phyloP scores from a whole-genome alignment of 2,888 invertebrate genomes.

The Drosophila putrida region DNA sequence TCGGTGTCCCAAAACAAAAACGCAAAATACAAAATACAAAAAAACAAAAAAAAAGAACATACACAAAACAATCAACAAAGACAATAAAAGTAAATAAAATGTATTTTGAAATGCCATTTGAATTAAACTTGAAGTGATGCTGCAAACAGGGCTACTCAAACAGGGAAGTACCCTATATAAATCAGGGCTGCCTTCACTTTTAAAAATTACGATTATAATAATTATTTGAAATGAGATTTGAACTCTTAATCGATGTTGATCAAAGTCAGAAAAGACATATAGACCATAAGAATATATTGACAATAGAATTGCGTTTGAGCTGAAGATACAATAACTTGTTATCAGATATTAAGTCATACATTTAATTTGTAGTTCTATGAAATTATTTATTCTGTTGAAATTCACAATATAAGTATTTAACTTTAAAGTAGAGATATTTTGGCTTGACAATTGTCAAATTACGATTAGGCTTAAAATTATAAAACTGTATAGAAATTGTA shows the following conservation, averaged over 20 bases:
- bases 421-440: no score
- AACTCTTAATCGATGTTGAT: background rate
- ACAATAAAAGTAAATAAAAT: constrained; percentile 73
- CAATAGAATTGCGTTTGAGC: no score
- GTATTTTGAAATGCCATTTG: constrained; percentile 68
- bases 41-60: constrained; percentile 21
- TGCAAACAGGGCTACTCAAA: constrained; percentile 10
- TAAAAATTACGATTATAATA: background rate
- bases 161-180: constrained; percentile 13
- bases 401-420: no score
- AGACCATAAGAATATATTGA: no score
- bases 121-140: constrained; percentile 54
- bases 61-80: constrained; percentile 50
- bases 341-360: no score
- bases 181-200: constrained; percentile 26
- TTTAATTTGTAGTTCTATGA: no score
- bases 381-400: no score
- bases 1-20: constrained; percentile 47
- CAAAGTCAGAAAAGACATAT: background rate
- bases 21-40: constrained; percentile 13
- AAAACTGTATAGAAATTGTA: no score
- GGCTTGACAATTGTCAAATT: no score
- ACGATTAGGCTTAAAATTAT: no score
- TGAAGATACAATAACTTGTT: no score
- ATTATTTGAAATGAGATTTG: background rate